phyloP scores from a whole-genome alignment of 2,888 invertebrate species.

The Perdita meconis region DNA sequence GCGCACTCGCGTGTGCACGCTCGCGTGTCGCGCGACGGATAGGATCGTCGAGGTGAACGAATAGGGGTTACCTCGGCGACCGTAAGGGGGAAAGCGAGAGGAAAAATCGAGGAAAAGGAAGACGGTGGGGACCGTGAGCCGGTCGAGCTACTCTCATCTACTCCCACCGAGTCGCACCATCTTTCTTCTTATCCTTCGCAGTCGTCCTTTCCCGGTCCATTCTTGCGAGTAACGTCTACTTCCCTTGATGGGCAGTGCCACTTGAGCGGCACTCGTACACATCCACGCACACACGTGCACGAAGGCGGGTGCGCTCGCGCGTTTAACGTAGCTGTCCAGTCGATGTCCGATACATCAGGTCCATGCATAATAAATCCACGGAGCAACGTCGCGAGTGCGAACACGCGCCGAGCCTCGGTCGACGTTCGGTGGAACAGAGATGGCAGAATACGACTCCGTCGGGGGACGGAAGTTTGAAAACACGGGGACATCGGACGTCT shows the following conservation, averaged over 20 bases:
- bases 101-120: conserved; percentile 29
- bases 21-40: conserved; percentile 38
- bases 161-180: conserved; percentile 64
- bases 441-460: conserved; percentile 59
- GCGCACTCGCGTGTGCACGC: conserved; percentile 33
- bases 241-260: conserved; percentile 63
- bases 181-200: conserved; percentile 72
- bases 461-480: conserved; percentile 67
- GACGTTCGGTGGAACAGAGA: conserved; percentile 30
- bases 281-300: too few species aligned
- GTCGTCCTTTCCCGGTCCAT: conserved; percentile 76
- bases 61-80: conserved; percentile 29
- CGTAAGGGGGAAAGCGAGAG: conserved; percentile 50
- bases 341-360: conserved; percentile 82
- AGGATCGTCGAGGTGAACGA: conserved; percentile 32
- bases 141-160: conserved; percentile 56
- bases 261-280: conserved; percentile 57
- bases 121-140: conserved; percentile 28
- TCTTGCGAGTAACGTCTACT: conserved; percentile 74
- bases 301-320: too few species aligned
- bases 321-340: conserved; percentile 56
- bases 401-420: conserved; percentile 37
- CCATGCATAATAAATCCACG: conserved; percentile 82
- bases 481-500: conserved; percentile 46
- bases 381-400: conserved; percentile 42